These are phyloP conservation scores for Eriocheir sinensis DNA, from an alignment of 1,140 invertebrate species.

Conservation along the genomic window DNA sequence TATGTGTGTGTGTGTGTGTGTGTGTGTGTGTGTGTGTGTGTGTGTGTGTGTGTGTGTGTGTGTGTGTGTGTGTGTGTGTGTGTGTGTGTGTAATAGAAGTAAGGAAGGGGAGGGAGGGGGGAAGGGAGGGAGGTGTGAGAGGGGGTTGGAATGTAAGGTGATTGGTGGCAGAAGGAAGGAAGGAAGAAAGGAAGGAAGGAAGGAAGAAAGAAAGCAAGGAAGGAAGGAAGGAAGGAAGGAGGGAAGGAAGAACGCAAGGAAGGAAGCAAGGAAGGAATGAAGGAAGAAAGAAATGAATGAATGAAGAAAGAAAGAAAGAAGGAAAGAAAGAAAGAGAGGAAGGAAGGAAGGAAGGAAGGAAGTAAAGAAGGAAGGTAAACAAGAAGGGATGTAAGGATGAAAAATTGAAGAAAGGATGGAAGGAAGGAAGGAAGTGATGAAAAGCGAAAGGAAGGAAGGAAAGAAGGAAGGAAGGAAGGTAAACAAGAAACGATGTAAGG, in stretches of 20 bases:
- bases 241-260: not conserved
- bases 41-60: constrained; percentile 40
- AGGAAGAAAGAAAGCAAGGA: not conserved
- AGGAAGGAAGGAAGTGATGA: not conserved
- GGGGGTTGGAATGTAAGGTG: not conserved
- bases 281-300: not conserved
- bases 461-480: not conserved
- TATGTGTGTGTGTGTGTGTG: not conserved
- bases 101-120: not conserved
- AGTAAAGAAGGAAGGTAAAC: not conserved
- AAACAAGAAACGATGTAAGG: not conserved
- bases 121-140: not conserved
- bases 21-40: constrained; percentile 40
- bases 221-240: not conserved
- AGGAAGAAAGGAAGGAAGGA: not conserved
- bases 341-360: not conserved
- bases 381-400: not conserved
- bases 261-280: not conserved
- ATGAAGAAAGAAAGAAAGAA: not conserved
- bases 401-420: not conserved
- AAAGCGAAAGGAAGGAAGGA: not conserved
- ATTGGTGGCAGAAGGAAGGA: not conserved
- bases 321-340: not conserved
- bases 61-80: constrained; percentile 40
- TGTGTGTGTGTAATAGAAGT: not conserved